phyloP scores from a whole-genome alignment of 2,113 vertebrate species.

The Chlamydotis undulata region DNA sequence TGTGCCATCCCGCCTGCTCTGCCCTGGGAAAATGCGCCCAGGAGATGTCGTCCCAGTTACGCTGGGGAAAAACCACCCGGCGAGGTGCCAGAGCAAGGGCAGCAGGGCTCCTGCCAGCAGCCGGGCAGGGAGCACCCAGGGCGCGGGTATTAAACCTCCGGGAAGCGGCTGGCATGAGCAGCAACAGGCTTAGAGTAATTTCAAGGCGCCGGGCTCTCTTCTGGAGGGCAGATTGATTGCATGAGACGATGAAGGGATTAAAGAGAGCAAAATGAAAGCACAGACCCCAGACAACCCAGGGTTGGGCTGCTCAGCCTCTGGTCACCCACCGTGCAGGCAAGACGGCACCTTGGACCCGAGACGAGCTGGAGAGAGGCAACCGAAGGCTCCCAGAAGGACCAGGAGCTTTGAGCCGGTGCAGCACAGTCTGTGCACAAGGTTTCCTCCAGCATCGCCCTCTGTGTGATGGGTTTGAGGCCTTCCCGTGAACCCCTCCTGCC shows the following conservation, averaged over 20 bases:
- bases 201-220: conserved; percentile 2
- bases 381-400: not conserved
- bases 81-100: not conserved
- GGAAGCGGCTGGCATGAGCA: not conserved
- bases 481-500: not conserved
- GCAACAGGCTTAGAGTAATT: conserved; percentile 36
- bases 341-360: not conserved
- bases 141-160: not conserved
- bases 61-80: not conserved
- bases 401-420: not conserved
- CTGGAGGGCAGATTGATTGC: conserved; percentile 30
- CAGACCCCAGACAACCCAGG: not conserved
- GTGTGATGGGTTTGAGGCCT: fast-evolving
- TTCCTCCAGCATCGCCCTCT: not conserved
- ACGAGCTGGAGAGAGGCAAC: not conserved
- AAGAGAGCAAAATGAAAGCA: not conserved
- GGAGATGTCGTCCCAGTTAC: not conserved
- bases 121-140: not conserved
- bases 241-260: conserved; percentile 31
- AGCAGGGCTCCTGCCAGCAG: not conserved
- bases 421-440: not conserved
- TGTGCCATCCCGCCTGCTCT: not conserved
- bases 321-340: not conserved
- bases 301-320: not conserved
- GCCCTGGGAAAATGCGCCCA: fast-evolving